Conservation (phyloP, 37 sponge, comb jelly and placozoan species). For the Spongilla lacustris region DNA sequence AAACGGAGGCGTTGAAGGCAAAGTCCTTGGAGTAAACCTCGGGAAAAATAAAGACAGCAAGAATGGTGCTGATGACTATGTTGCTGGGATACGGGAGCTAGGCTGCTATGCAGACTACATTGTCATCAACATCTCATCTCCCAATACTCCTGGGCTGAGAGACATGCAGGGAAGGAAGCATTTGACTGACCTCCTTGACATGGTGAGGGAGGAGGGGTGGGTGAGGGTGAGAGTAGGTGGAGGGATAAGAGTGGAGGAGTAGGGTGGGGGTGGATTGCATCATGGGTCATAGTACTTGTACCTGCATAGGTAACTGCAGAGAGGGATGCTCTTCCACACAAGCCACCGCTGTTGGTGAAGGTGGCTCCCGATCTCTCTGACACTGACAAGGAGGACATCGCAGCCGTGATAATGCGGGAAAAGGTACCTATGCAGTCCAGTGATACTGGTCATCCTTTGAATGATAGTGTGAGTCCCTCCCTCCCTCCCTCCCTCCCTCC, state of each 20-base stretch:
- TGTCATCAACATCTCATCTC: slow-evolving; percentile 97
- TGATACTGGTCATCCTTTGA: background rate
- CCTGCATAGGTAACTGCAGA: slow-evolving; percentile 55
- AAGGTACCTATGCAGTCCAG: slow-evolving; percentile 16
- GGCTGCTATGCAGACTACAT: slow-evolving; percentile 89
- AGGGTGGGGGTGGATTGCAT: background rate
- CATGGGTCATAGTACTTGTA: background rate
- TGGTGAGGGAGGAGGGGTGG: slow-evolving; percentile 14
- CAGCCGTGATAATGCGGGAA: slow-evolving; percentile 58
- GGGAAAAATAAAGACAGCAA: slow-evolving; percentile 92
- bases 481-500: too few species aligned
- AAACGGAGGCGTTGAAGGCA: background rate
- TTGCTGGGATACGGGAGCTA: slow-evolving; percentile 67
- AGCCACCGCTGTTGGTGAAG: slow-evolving; percentile 84
- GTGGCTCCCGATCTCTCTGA: slow-evolving; percentile 87
- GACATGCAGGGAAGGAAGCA: slow-evolving; percentile 78
- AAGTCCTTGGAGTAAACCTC: slow-evolving; percentile 86
- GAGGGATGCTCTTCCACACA: slow-evolving; percentile 45
- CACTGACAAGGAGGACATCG: slow-evolving; percentile 84
- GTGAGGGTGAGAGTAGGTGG: too few species aligned
- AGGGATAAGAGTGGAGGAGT: too few species aligned
- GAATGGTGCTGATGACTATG: slow-evolving; percentile 77
- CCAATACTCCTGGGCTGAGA: slow-evolving; percentile 96
- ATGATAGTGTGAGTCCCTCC: background rate
- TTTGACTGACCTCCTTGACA: slow-evolving; percentile 57